Evolutionary conservation across 2,797 vertebrate genomes (phyloP), one percentile per base, ranked within the genome.

Genomic region (Sebastes trivittatus): DNA sequence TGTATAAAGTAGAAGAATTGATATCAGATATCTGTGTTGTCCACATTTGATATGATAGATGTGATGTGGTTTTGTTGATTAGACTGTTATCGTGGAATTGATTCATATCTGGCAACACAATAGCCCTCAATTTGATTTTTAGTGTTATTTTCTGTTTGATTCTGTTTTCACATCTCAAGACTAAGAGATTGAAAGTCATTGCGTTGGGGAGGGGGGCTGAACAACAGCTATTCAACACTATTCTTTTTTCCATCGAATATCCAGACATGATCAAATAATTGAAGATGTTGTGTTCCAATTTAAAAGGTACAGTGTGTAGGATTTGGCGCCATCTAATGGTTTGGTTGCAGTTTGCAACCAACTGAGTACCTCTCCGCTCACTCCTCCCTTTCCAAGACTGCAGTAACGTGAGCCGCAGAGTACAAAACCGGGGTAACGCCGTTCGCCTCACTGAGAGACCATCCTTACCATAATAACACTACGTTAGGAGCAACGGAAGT

Each of bases 381-480:
- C 49, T 52, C 18, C 49, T 52, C 49, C 20, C 0, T 0, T n/a
- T 52, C 49, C 20, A 52, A 0, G 1, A 52, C 49, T 52, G 1
- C 3, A 7, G 20, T 52, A 52, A 52, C 4, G 20, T 52, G 49
- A 52, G 49, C 8, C 20, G 20, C 20, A 4, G 8, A 52, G 20
- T 52, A 20, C 0, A 52, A 52, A 52, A 46, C 42, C 0, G 42
- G 0, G 42, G 42, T 46, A 46, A 46, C 3, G 42, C 38, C 0
- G 6, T 16, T 20, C 46, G 18, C 20, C 8, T 52, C 0, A 0
- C 49, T 52, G 0, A 52, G 7, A 52, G 49, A 0, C 49, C 49
- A n/a, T n/a, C 20, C 8, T 20, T 1, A 52, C 49, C 20, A n/a
- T 52, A 20, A 52, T 52, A 52, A n/a, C 49, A 52, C 49, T n/a